Conservation (phyloP, 2,888 invertebrate species). For the Caenorhabditis angaria region DNA sequence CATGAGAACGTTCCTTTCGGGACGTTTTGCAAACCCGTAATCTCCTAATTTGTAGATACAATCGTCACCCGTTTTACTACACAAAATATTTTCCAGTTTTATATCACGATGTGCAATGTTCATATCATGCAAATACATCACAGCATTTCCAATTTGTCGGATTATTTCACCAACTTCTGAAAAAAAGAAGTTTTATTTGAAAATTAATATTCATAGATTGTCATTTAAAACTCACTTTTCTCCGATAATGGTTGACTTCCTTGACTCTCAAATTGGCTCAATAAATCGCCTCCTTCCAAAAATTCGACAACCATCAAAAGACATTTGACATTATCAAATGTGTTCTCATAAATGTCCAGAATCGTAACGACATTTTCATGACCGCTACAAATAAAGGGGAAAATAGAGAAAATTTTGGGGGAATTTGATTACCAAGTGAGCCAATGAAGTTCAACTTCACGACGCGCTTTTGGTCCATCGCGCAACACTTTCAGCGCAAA, state of each 20-base stretch:
- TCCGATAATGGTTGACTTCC: conserved; percentile 95
- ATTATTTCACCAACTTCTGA: conserved; percentile 91
- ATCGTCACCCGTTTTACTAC: conserved; percentile 76
- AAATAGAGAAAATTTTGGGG: not conserved
- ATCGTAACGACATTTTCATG: conserved; percentile 92
- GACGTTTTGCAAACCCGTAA: conserved; percentile 99
- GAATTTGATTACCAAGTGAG: conserved; percentile 76
- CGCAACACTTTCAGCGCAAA: conserved; percentile 91
- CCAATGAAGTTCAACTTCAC: conserved; percentile 96
- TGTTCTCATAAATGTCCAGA: conserved; percentile 93
- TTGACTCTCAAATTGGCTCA: conserved; percentile 93
- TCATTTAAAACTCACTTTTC: conserved; percentile 77
- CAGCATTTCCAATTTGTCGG: conserved; percentile 93
- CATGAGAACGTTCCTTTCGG: conserved; percentile 80
- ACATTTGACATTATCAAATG: conserved; percentile 88
- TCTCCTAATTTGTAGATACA: conserved; percentile 95
- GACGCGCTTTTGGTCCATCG: conserved; percentile 88
- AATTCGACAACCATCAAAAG: conserved; percentile 87
- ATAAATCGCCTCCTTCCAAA: conserved; percentile 97
- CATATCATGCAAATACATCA: conserved; percentile 89
- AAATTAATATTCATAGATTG: not conserved
- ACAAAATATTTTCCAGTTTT: conserved; percentile 86
- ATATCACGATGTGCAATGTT: conserved; percentile 81
- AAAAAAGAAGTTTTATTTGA: conserved; percentile 63
- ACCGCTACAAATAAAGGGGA: conserved; percentile 77